A percentile compares a stretch with the other conserved stretches of the same genome.
Conservation (phyloP, 1,140 invertebrate species). For the Solen grandis region DNA sequence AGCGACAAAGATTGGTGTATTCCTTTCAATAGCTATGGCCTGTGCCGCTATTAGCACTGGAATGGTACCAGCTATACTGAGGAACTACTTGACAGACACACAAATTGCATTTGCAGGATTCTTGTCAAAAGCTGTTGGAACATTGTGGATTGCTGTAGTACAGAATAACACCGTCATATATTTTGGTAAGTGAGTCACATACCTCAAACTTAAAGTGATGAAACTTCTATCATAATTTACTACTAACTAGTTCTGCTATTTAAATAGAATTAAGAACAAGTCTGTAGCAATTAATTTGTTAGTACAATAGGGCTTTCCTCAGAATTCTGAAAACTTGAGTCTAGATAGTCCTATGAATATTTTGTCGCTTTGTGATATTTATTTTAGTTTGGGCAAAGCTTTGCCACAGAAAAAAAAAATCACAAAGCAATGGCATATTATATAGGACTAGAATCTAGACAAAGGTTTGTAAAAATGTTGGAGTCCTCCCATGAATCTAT, state of each 20-base stretch:
- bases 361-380: too few species aligned
- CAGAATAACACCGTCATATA: slow-evolving; percentile 74
- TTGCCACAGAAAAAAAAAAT: too few species aligned
- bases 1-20: slow-evolving; percentile 73
- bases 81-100: slow-evolving; percentile 69
- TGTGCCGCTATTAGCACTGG: slow-evolving; percentile 73
- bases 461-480: too few species aligned
- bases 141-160: slow-evolving; percentile 75
- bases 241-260: too few species aligned
- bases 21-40: slow-evolving; percentile 74
- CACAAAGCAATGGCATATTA: too few species aligned
- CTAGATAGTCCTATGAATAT: too few species aligned
- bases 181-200: slow-evolving; percentile 72
- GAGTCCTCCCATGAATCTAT: too few species aligned
- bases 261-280: background rate
- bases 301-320: too few species aligned
- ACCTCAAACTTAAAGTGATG: background rate
- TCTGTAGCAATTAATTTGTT: background rate
- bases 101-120: slow-evolving; percentile 73
- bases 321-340: too few species aligned
- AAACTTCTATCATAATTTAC: too few species aligned
- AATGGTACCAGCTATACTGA: slow-evolving; percentile 68
- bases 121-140: slow-evolving; percentile 77
- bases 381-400: too few species aligned
- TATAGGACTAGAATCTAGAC: too few species aligned